Base-by-base conservation (phyloP, 2,113 vertebrate species). In the Acrocephalus kingi region DNA sequence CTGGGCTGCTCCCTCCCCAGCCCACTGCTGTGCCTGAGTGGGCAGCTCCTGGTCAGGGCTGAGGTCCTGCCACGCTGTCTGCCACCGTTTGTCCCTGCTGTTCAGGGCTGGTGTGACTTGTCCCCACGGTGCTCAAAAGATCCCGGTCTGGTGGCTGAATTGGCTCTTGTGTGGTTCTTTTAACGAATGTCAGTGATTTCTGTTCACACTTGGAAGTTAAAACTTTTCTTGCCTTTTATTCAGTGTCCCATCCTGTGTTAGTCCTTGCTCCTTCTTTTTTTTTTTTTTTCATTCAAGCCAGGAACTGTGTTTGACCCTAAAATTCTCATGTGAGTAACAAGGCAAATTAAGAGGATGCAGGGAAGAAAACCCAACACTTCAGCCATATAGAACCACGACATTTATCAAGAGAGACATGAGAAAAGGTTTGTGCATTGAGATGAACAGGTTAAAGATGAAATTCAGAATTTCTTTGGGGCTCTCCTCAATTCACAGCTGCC, bases 101-200 rank as follows among this genome's bases (percentile, higher is more conserved):
- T 35, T 11, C 59, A 31, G 66, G 6, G 0, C 23, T 13, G 2
- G 9, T 0, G 24, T 25, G 15, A 14, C 63, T 6, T 10, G 5
- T 39, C 48, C 59, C 54, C 11, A 3, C 3, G 4, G 28, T 11
- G 39, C 64, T 74, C 3, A 0, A 58, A 51, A 54, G 11, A 46
- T 77, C 72, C 46, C 1, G 3, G 9, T 30, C 62, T 37, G 17
- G 21, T 43, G 62, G 49, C 55, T 74, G 55, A 71, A 35, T 13
- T 77, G 73, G 48, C 68, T 39, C 15, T 49, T 84, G 35, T 15
- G 17, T 45, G 19, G 0, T 2, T 89, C 88, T 75, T 55, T 55
- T 43, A 59, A 2, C 19, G 43, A 63, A 72, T 24, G 52, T 56
- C 71, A 66, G 56, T 41, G 48, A 48, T 46, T 85, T 85, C 85